phyloP scores from a whole-genome alignment of 2,113 vertebrate genomes.

The Vombatus ursinus region DNA sequence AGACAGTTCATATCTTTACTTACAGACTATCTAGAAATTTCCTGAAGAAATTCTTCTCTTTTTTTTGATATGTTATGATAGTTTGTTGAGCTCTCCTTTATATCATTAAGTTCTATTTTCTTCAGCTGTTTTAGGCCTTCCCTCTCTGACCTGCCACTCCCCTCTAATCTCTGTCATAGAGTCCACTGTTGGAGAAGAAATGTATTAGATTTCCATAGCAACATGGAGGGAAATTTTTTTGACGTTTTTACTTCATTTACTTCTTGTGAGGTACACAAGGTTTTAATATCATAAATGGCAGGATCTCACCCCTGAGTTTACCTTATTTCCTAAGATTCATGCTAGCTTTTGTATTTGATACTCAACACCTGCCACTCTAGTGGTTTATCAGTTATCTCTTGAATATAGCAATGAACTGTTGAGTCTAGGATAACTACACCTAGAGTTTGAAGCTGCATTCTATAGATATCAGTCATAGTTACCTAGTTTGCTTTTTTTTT shows the following conservation, averaged over 20 bases:
- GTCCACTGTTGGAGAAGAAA: constrained; percentile 28
- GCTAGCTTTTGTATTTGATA: neutral
- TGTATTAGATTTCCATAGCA: neutral
- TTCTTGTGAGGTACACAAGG: neutral
- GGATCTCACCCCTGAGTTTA: neutral
- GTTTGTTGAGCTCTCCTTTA: constrained; percentile 41
- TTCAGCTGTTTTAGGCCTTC: neutral
- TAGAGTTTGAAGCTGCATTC: neutral
- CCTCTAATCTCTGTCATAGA: neutral
- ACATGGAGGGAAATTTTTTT: neutral
- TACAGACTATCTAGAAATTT: constrained; percentile 63
- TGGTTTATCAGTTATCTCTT: neutral
- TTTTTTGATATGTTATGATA: constrained; percentile 37
- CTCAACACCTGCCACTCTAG: neutral
- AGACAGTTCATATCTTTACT: constrained; percentile 59
- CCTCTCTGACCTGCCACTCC: constrained; percentile 40
- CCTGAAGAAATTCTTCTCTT: constrained; percentile 56
- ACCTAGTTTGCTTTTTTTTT: neutral
- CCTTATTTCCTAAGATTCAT: neutral
- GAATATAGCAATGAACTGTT: neutral
- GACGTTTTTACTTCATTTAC: neutral
- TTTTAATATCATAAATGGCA: neutral
- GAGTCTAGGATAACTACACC: no score
- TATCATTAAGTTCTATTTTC: constrained; percentile 42
- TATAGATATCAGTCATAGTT: neutral